phyloP scores from a whole-genome alignment of 2,113 vertebrate genomes.

The Capreolus pygargus region DNA sequence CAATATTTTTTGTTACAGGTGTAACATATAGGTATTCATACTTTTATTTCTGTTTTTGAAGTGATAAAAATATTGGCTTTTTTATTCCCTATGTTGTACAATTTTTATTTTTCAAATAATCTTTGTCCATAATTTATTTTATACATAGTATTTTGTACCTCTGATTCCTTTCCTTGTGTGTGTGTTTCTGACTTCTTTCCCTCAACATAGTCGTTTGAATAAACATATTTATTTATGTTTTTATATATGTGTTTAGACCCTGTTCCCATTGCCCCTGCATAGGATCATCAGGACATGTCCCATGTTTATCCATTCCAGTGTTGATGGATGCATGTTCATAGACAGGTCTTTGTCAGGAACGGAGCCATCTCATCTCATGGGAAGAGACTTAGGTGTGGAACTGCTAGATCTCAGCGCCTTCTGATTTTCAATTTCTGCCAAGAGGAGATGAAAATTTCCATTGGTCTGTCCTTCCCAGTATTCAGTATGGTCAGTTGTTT shows the following conservation, averaged over 20 bases:
- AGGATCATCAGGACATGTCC: neutral
- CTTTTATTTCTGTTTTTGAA: neutral
- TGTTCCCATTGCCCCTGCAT: neutral
- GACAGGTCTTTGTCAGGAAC: fast-evolving
- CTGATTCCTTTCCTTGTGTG: too few relatives aligned
- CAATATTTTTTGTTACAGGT: neutral
- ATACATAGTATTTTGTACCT: too few relatives aligned
- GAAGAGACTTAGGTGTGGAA: neutral
- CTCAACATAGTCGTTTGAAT: too few relatives aligned
- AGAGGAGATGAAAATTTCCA: neutral
- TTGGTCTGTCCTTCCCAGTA: too few relatives aligned
- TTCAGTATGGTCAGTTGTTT: too few relatives aligned
- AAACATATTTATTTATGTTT: too few relatives aligned
- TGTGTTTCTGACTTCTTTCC: too few relatives aligned
- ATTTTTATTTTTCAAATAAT: too few relatives aligned
- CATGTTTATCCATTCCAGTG: neutral
- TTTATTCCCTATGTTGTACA: too few relatives aligned
- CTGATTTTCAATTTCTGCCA: neutral
- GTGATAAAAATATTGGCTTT: too few relatives aligned
- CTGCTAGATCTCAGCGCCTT: neutral
- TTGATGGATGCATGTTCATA: neutral
- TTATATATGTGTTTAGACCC: neutral
- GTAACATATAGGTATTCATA: neutral
- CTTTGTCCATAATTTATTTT: too few relatives aligned
- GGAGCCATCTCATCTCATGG: neutral